Percentiles rank a stretch among this genome's conserved stretches.
phyloP scores from a whole-genome alignment of 2,113 vertebrate genomes.

The Sylvia atricapilla region DNA sequence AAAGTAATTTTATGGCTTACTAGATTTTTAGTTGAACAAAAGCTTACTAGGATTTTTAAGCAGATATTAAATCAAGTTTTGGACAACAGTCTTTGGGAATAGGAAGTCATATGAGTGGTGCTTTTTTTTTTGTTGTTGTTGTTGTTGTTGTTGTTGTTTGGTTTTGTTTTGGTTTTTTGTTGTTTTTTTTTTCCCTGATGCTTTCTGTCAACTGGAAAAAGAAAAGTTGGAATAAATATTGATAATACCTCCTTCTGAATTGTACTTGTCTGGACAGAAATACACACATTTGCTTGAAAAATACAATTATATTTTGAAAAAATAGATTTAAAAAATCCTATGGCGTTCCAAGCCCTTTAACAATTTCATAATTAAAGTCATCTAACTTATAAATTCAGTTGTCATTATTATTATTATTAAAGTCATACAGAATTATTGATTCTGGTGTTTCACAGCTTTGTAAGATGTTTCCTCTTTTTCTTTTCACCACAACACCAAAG shows the following conservation, averaged over 20 bases:
- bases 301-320: not conserved
- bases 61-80: not conserved
- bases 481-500: not conserved
- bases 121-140: not conserved
- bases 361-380: not conserved
- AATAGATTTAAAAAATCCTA: not conserved
- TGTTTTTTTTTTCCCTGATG: not conserved
- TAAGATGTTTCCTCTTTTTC: not conserved
- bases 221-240: not conserved
- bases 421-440: not conserved
- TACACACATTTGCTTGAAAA: not conserved
- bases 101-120: not conserved
- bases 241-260: not conserved
- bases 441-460: not conserved
- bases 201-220: not conserved
- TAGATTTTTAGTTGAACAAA: not conserved
- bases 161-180: no score
- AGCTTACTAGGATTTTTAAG: not conserved
- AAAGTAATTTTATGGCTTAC: not conserved
- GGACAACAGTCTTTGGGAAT: not conserved
- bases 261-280: not conserved
- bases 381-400: not conserved
- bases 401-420: not conserved
- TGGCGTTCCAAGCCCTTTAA: not conserved
- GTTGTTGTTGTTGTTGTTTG: no score